Evolutionary conservation across 2,113 vertebrate species (phyloP), one percentile per base, ranked within the genome.

Genomic region (Ia io): DNA sequence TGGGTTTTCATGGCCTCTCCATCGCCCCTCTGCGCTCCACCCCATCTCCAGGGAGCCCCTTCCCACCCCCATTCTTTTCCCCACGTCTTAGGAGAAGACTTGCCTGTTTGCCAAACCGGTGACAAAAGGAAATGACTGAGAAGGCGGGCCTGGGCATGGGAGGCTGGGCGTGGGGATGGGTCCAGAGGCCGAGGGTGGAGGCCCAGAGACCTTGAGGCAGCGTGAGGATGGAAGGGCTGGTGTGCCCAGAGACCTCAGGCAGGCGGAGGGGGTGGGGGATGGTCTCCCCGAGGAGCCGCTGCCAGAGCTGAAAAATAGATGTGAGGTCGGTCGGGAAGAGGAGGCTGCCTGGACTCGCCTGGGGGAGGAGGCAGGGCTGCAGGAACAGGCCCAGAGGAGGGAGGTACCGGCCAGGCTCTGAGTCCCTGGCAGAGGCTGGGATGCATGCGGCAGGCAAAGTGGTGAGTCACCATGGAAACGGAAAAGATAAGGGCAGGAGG

Each of bases 281-380:
- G 76, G 94, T 76, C 82, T 92, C 88, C 77, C 73, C 53, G 91
- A 77, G 77, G 79, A 73, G 67, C 93, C 13, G 42, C 56, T 92
- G 73, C 84, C 90, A 49, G 80, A 85, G 89, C 93, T 73, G 76
- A 83, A 89, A 92, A 73, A 97, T 91, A 77, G 88, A 92, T 84
- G 95, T 95, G 91, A 80, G 74, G 79, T 82, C 61, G 0, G 22
- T 59, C 0, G 70, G 76, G 37, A 80, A 95, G 90, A 94, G 89
- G 86, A 96, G 90, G 91, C 92, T 94, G 95, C 90, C 32, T 92
- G 88, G 94, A 85, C 95, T 97, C 95, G 88, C 92, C 93, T 83
- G 91, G 93, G 95, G 97, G 97, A 95, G 97, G 96, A 97, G 96
- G 97, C 93, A 96, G 95, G 85, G 93, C 93, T 96, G 96, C 96